Percentiles rank a stretch among this genome's conserved stretches.
Conservation (phyloP, 2,888 invertebrate species). For the Pseudeuparius sepicola region DNA sequence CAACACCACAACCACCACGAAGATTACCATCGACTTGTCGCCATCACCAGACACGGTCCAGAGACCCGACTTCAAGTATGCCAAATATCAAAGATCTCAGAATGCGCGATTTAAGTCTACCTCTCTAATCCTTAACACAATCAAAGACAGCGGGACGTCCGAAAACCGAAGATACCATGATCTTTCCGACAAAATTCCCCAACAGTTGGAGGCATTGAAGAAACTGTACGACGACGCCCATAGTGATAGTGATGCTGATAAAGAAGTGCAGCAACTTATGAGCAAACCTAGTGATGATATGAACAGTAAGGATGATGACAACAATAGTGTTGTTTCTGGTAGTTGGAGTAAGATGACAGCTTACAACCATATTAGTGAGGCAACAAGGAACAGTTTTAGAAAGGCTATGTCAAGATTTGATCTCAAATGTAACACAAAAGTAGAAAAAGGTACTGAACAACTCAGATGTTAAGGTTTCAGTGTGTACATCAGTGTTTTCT, state of each 20-base stretch:
- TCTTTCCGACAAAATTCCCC: conserved; percentile 29
- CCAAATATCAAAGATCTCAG: conserved; percentile 30
- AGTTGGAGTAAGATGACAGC: conserved; percentile 50
- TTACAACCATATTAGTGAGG: conserved; percentile 28
- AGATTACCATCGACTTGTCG: conserved; percentile 40
- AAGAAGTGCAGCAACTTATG: conserved; percentile 51
- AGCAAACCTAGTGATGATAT: conserved; percentile 27
- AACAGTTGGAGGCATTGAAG: conserved; percentile 37
- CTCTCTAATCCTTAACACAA: conserved; percentile 38
- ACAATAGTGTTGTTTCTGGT: conserved; percentile 39
- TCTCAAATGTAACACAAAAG: conserved; percentile 30
- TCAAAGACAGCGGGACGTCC: conserved; percentile 27
- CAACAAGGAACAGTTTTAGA: conserved; percentile 20
- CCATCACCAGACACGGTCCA: conserved; percentile 29
- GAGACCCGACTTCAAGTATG: conserved; percentile 24
- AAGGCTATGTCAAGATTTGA: conserved; percentile 25
- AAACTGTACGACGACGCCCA: conserved; percentile 39
- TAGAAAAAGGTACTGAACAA: too few relatives aligned
- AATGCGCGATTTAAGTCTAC: conserved; percentile 39
- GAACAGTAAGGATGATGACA: conserved; percentile 28
- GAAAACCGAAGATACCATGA: conserved; percentile 16
- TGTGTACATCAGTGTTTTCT: conserved; percentile 6
- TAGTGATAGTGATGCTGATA: conserved; percentile 48
- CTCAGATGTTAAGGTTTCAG: background rate
- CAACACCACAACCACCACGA: conserved; percentile 37